Conservation (phyloP, 2,113 vertebrate genomes). For the Tonatia bakeri region DNA sequence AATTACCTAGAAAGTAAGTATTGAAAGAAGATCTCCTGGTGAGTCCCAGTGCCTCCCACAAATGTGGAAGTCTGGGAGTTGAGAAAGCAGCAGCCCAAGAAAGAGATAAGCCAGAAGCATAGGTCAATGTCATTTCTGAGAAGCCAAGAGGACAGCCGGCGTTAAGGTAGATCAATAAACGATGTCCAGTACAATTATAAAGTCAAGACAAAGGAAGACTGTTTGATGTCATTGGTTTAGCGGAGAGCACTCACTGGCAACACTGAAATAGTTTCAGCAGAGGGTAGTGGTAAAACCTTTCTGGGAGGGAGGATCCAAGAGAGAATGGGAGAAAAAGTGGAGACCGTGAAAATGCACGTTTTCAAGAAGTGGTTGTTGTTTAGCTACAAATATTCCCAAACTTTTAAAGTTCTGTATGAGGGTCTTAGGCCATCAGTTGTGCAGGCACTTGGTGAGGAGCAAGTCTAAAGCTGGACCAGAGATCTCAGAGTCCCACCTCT, state of each 20-base stretch:
- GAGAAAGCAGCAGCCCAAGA: background rate
- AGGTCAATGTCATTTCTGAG: background rate
- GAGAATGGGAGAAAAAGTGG: background rate
- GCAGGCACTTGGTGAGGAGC: background rate
- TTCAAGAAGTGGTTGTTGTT: background rate
- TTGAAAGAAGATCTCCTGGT: background rate
- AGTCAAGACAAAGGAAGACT: background rate
- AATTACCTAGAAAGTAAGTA: background rate
- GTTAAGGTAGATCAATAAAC: background rate
- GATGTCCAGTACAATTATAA: background rate
- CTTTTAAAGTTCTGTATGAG: background rate
- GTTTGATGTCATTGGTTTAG: background rate
- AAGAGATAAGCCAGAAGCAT: background rate
- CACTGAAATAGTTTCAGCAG: background rate
- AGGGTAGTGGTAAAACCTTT: background rate
- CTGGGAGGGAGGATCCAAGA: background rate
- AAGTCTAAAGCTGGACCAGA: background rate
- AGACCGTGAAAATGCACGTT: background rate
- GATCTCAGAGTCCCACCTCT: background rate
- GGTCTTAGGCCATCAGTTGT: background rate
- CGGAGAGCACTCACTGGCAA: no score
- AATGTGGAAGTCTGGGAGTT: no score
- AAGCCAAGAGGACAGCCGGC: background rate
- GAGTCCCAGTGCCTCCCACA: no score
- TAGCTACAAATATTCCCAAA: background rate